Base-by-base conservation (phyloP, 1,140 invertebrate genomes). In the Pseudoatta argentina region DNA sequence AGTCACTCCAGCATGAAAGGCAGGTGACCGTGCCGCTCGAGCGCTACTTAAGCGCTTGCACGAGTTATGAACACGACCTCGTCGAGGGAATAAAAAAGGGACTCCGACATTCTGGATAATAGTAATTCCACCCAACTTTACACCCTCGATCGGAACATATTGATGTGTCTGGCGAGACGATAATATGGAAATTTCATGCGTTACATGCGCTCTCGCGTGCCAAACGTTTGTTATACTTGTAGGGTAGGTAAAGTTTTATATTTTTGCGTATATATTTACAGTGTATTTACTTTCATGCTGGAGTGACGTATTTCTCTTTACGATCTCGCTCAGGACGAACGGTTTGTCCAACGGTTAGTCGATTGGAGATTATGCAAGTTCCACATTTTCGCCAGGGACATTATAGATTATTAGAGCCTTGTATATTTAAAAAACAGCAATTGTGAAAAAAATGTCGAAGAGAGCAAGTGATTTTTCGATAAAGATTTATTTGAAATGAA, bases 1-100 rank as follows among this genome's bases (percentile, higher is more conserved):
- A 94, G 92, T 95, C 94, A 94, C 92, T 94, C 93, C 93, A 93
- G 91, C 94, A 93, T 95, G 93, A 94, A 67, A 94, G 93, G 94
- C 94, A 94, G 93, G 94, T 94, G 94, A 94, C 87, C 92, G 94
- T 94, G 88, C 91, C 92, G 93, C 92, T 94, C 91, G 91, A 94
- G 86, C 91, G 89, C 88, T 90, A 87, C 88, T 90, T 90, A 87
- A 89, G 72, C 75, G 66, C 78, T 90, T 89, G 66, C 85, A 87
- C 88, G 89, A 89, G 78, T 87, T 85, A 89, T 27, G 79, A 66
- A 66, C 78, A 57, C 87, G 57, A 53, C 34, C 77, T 51, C 75
- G 61, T 24, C 73, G 67, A 21, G 39, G 21, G 24, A 21, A 69
- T 69, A 67, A 77, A 81, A 89, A 81, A 57, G 77, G 63, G 48